These are phyloP conservation scores for Rallus crepitans DNA, from an alignment of 2,797 vertebrate genomes.

Conservation along the genomic window DNA sequence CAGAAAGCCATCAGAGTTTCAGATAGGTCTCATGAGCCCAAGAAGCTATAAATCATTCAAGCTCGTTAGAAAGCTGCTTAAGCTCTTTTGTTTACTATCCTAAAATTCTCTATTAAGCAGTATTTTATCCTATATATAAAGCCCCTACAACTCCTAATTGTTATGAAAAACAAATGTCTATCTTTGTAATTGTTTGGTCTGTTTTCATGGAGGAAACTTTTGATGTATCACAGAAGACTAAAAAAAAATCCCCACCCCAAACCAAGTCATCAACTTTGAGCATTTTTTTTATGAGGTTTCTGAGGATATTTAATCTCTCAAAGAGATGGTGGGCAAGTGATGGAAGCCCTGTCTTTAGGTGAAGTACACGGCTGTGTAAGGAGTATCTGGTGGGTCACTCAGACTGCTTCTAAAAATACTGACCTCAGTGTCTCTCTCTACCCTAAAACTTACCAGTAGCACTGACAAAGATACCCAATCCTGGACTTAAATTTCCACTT, in stretches of 20 bases:
- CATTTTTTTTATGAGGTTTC: neutral
- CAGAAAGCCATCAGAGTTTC: conserved; percentile 17
- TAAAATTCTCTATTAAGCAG: neutral
- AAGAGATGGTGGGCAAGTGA: neutral
- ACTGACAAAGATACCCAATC: neutral
- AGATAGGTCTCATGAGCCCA: conserved; percentile 4
- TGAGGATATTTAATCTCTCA: neutral
- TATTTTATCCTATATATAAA: neutral
- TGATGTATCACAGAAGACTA: neutral
- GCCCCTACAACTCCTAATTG: neutral
- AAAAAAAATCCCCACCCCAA: neutral
- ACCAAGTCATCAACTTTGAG: neutral
- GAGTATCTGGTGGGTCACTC: neutral
- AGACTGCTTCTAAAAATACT: neutral
- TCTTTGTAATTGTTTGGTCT: neutral
- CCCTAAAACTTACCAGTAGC: neutral
- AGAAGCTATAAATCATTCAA: conserved; percentile 49
- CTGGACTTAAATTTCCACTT: neutral
- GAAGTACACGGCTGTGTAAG: neutral
- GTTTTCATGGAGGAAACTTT: neutral
- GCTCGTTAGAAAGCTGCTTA: conserved; percentile 23
- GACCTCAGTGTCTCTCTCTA: neutral
- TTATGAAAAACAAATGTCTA: neutral
- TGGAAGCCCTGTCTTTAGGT: neutral
- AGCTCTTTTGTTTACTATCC: conserved; percentile 41